These are phyloP conservation scores for Sorex fumeus DNA, from an alignment of 2,113 vertebrate species.

Conservation along the genomic window DNA sequence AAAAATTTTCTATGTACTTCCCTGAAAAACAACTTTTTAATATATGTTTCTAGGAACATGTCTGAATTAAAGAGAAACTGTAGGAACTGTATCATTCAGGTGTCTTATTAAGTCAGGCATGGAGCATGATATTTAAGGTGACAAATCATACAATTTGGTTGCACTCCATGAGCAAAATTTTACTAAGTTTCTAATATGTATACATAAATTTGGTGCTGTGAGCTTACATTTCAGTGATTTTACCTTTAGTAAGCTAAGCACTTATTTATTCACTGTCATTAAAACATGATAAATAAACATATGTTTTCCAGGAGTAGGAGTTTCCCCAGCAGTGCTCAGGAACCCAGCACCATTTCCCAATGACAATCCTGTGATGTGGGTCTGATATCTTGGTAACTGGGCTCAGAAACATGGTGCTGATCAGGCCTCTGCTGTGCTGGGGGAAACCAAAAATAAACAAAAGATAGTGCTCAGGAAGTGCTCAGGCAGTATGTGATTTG, in stretches of 20 bases:
- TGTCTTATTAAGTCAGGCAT: background rate
- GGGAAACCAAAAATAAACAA: too few species aligned
- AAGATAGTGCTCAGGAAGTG: too few species aligned
- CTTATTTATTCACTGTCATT: constrained; percentile 7
- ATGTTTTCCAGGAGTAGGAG: too few species aligned
- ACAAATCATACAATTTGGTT: background rate
- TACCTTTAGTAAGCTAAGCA: background rate
- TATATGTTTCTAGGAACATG: background rate
- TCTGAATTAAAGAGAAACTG: background rate
- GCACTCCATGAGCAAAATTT: background rate
- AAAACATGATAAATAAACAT: background rate
- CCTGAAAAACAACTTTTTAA: background rate
- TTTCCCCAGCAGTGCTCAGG: too few species aligned
- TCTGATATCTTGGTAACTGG: too few species aligned
- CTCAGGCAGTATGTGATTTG: too few species aligned
- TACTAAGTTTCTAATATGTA: background rate
- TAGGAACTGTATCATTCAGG: background rate
- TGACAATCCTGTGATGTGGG: too few species aligned
- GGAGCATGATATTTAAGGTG: background rate
- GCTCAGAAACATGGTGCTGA: too few species aligned
- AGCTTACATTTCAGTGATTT: background rate
- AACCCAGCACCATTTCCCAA: too few species aligned
- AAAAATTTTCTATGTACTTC: background rate
- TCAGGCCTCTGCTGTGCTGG: too few species aligned
- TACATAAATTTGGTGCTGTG: background rate